Conservation (phyloP, 2,113 vertebrate genomes). For the Meleagris gallopavo region DNA sequence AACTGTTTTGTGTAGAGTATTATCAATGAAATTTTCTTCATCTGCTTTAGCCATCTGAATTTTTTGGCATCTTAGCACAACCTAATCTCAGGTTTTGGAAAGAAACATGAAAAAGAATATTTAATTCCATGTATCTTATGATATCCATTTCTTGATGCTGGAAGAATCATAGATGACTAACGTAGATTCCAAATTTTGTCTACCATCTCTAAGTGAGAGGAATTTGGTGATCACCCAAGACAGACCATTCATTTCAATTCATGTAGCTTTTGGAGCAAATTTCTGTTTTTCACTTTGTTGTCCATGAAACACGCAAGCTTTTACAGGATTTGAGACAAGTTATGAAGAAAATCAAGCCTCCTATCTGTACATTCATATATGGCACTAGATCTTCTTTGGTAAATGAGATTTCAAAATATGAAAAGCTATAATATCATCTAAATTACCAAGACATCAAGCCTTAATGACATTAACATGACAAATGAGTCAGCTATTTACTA, state of each 20-base stretch:
- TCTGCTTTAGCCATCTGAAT: neutral
- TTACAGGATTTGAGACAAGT: neutral
- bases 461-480: neutral
- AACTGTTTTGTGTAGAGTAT: neutral
- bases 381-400: neutral
- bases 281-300: neutral
- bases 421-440: neutral
- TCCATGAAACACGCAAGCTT: fast-evolving
- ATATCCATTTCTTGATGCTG: neutral
- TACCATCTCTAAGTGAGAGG: neutral
- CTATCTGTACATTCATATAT: neutral
- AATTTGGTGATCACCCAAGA: neutral
- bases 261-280: neutral
- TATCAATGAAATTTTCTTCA: neutral
- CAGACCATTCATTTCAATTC: neutral
- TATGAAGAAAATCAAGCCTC: neutral
- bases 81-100: neutral
- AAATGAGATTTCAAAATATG: neutral
- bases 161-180: neutral
- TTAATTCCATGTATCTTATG: neutral
- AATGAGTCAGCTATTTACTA: neutral
- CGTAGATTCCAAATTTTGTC: neutral
- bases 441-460: neutral
- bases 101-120: neutral
- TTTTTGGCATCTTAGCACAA: neutral